Percentiles rank a stretch among this genome's conserved stretches.
Conservation (phyloP, 2,888 invertebrate species). For the Odontothrips loti region DNA sequence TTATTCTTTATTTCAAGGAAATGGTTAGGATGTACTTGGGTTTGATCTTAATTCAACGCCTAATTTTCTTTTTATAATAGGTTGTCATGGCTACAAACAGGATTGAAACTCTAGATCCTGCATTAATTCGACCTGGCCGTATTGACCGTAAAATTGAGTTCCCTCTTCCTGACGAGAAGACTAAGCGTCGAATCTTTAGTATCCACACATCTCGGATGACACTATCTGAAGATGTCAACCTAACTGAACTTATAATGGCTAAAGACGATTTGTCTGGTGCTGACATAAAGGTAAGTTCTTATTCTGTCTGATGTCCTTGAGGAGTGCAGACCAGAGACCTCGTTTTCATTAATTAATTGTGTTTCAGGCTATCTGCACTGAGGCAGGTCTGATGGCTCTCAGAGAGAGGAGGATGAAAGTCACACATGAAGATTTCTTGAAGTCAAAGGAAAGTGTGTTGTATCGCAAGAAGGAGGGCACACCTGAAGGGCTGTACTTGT, state of each 20-base stretch:
- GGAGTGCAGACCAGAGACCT: not conserved
- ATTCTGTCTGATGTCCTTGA: not conserved
- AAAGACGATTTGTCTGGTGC: slow-evolving; percentile 99
- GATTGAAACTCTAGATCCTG: slow-evolving; percentile 97
- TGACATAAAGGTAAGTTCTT: slow-evolving; percentile 71
- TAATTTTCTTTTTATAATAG: slow-evolving; percentile 46
- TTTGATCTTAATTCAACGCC: not conserved
- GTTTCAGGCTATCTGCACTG: slow-evolving; percentile 93
- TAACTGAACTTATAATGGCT: slow-evolving; percentile 96
- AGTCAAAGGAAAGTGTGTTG: slow-evolving; percentile 98
- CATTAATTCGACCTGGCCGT: slow-evolving; percentile 95
- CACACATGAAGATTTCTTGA: slow-evolving; percentile 98
- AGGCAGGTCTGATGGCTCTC: slow-evolving; percentile 96
- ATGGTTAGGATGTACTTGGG: slow-evolving; percentile 21
- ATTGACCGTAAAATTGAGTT: slow-evolving; percentile 99
- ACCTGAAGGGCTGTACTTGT: slow-evolving; percentile 97
- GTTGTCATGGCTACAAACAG: slow-evolving; percentile 97
- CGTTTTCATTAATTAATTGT: slow-evolving; percentile 2
- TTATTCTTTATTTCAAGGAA: not conserved
- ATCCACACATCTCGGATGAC: slow-evolving; percentile 99
- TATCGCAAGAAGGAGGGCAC: slow-evolving; percentile 99
- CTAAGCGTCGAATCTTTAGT: slow-evolving; percentile 91
- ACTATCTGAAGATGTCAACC: slow-evolving; percentile 90
- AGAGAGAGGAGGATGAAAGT: slow-evolving; percentile 99
- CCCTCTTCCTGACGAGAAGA: slow-evolving; percentile 98